Percentiles rank a stretch among this genome's conserved stretches.
Conservation (phyloP, 1,140 invertebrate species). For the Chelonus insularis region DNA sequence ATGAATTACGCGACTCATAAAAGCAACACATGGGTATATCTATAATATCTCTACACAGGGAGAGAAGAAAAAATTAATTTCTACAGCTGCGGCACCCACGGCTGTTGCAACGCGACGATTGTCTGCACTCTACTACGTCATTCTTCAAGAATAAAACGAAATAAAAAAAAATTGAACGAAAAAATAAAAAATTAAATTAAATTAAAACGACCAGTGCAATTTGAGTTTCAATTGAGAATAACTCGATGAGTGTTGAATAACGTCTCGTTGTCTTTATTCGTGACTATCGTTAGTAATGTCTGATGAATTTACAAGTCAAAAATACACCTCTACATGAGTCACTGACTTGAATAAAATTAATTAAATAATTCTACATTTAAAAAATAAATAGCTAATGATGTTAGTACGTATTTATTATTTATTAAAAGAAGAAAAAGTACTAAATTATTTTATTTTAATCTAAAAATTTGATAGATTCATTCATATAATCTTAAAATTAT, state of each 20-base stretch:
- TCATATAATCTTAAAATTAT: too few relatives aligned
- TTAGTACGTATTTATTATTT: too few relatives aligned
- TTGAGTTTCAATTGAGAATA: background rate
- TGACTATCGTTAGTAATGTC: background rate
- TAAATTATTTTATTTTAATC: too few relatives aligned
- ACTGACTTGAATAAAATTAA: background rate
- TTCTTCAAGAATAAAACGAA: slow-evolving; percentile 2
- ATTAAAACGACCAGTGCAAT: background rate
- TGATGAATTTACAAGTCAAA: background rate
- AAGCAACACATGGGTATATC: slow-evolving; percentile 12
- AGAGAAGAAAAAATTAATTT: slow-evolving; percentile 30
- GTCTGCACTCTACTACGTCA: slow-evolving; percentile 22
- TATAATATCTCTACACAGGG: slow-evolving; percentile 6
- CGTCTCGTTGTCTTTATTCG: slow-evolving; percentile 3
- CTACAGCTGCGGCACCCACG: slow-evolving; percentile 30
- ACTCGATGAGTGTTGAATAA: slow-evolving; percentile 2
- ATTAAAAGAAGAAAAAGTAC: too few relatives aligned
- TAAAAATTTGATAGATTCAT: too few relatives aligned
- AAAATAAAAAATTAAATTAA: background rate
- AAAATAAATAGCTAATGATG: too few relatives aligned
- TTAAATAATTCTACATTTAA: background rate
- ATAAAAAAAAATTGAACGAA: background rate
- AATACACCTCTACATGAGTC: slow-evolving; percentile 5
- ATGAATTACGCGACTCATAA: slow-evolving; percentile 33
- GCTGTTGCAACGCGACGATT: slow-evolving; percentile 10